Evolutionary conservation across 2,797 vertebrate genomes (phyloP), one percentile per base, ranked within the genome.

Genomic region (Sebastes steindachneri): DNA sequence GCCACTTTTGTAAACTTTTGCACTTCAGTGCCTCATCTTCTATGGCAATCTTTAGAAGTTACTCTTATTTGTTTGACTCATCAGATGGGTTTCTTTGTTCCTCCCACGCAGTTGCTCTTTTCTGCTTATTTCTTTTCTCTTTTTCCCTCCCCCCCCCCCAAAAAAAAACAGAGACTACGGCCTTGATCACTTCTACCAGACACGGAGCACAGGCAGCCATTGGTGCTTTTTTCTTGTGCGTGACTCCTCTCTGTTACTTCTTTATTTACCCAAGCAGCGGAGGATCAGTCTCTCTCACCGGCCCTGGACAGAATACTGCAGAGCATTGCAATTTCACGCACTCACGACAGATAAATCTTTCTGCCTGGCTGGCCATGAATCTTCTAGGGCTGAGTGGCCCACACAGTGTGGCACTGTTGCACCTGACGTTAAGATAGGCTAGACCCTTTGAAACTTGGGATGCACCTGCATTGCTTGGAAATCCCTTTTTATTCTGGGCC

Each of bases 291-390:
- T 86, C 79, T 80, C 80, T 84, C 78, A 31, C 54, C 11, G n/a
- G 67, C 73, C 70, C 60, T 62, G 81, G 82, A 88, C 71, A 79
- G 66, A 85, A 85, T 86, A 84, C 87, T 91, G 91, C 92, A 87
- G 84, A 86, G 88, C 70, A 79, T 78, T 89, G 91, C 89, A 90
- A 89, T 92, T 93, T 88, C 83, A 88, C 48, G 35, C 73, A 76
- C 88, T 90, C 82, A 58, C n/a, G 48, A 92, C 80, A 88, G 84
- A 93, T 94, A 93, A 84, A 91, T 93, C 85, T 93, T 83, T 84
- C 80, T 77, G 82, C 87, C 86, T 78, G 77, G 81, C 86, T 77
- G 67, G 71, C 74, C 83, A 78, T 92, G 88, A 88, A 90, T 94
- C 87, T 88, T 87, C 68, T 21, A 53, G 64, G 66, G 86, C 77